phyloP scores from a whole-genome alignment of 2,888 invertebrate genomes.

The Pachliopta kotzebuea region DNA sequence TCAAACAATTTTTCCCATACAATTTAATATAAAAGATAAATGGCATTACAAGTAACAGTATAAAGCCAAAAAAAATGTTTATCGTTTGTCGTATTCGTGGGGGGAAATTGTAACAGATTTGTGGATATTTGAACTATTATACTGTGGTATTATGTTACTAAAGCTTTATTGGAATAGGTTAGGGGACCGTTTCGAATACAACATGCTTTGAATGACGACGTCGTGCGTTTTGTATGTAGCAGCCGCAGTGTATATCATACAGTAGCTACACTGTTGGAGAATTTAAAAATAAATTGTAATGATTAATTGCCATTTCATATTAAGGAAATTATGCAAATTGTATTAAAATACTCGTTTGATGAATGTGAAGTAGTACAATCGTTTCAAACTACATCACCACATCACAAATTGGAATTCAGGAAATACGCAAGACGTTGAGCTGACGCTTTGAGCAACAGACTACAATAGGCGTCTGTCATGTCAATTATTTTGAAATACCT shows the following conservation, averaged over 20 bases:
- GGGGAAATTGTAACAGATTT: slow-evolving; percentile 12
- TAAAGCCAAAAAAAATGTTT: background rate
- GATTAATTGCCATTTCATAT: background rate
- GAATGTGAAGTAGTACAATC: too few species aligned
- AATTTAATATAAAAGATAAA: too few species aligned
- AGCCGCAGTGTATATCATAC: slow-evolving; percentile 6
- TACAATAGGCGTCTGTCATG: too few species aligned
- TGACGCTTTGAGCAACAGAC: too few species aligned
- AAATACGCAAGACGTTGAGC: too few species aligned
- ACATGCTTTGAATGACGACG: slow-evolving; percentile 18
- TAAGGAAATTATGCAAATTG: background rate
- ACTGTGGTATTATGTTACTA: slow-evolving; percentile 10
- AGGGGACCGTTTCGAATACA: slow-evolving; percentile 24
- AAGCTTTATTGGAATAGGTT: slow-evolving; percentile 26
- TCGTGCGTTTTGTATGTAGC: slow-evolving; percentile 2
- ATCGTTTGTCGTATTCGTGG: background rate
- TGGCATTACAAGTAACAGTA: background rate
- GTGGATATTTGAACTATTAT: slow-evolving; percentile 13
- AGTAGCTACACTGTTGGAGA: background rate
- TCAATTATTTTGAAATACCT: too few species aligned
- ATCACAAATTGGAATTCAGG: too few species aligned
- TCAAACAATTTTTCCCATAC: too few species aligned
- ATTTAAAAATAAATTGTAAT: background rate
- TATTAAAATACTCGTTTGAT: too few species aligned
- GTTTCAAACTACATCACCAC: too few species aligned